Evolutionary conservation across 2,113 vertebrate genomes (phyloP), one percentile per base, ranked within the genome.

Genomic region (Mystacornis crossleyi): DNA sequence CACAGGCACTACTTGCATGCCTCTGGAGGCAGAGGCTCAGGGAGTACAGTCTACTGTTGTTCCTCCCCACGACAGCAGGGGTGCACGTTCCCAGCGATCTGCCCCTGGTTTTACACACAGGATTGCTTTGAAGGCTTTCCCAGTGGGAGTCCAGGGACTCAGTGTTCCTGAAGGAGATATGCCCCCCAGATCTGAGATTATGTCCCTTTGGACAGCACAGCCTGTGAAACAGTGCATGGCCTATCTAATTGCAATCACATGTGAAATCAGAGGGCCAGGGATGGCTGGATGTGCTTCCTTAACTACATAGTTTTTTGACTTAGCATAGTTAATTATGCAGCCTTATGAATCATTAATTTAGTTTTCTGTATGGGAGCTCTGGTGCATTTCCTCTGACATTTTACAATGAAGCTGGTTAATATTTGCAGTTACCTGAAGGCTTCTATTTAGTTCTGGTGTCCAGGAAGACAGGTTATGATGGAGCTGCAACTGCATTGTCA

Each of bases 141-240:
- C 66, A 89, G 13, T 8, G 55, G 82, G 83, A 92, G 45, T 7
- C 42, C 53, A 66, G 65, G 92, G 70, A 92, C 94, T 82, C 8
- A 9, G 57, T 82, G 94, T 85, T 93, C 84, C 58, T 75, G 70
- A 38, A 47, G 61, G 72, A 75, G 77, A 78, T 95, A 84, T 15
- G 51, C 73, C 81, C 54, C 86, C 55, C 53, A 62, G 64, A 67
- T 78, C 57, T 64, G 66, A 94, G 89, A 86, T 89, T 81, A 38
- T 67, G 38, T 31, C 43, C 71, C 55, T 51, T 26, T 28, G 53
- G 65, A 62, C 48, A 48, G 84, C 65, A 64, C 47, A 45, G 62
- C 36, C 75, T 90, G 85, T 90, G 95, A 92, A 96, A 69, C 26
- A 53, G 74, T 77, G 75, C 85, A 23, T 97, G 92, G 92, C 79